Evolutionary conservation across 1,140 invertebrate genomes (phyloP).

Genomic region (Lordiphosa clarofinis): DNA sequence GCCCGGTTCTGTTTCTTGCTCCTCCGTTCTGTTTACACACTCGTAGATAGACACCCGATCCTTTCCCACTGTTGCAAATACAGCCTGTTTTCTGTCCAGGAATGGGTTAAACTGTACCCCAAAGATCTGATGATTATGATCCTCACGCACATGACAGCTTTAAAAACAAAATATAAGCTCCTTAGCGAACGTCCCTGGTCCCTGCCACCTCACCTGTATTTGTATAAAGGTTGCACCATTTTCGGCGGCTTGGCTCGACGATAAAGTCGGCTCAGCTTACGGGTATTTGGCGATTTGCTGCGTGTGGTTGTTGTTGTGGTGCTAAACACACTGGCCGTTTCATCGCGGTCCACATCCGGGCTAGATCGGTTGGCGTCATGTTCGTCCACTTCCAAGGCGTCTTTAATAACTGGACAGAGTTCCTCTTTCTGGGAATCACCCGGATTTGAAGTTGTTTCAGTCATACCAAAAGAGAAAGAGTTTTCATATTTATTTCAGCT

Average conservation of each 20-base stretch:
- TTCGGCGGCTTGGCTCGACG: conserved; percentile 82
- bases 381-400: conserved; percentile 26
- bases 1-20: conserved; percentile 81
- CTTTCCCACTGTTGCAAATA: conserved; percentile 96
- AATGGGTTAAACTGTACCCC: conserved; percentile 96
- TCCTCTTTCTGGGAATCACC: conserved; percentile 10
- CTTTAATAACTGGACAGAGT: conserved; percentile 7
- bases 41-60: conserved; percentile 97
- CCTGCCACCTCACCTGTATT: conserved; percentile 83
- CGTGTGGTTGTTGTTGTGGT: conserved; percentile 91
- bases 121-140: conserved; percentile 96
- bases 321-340: conserved; percentile 91
- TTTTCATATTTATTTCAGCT: too few relatives aligned
- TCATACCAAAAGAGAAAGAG: too few relatives aligned
- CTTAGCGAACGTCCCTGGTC: too few relatives aligned
- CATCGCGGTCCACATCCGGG: conserved; percentile 80
- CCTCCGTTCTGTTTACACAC: conserved; percentile 81
- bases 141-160: conserved; percentile 92
- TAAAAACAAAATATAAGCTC: conserved; percentile 19
- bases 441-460: conserved; percentile 17
- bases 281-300: conserved; percentile 91
- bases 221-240: conserved; percentile 88
- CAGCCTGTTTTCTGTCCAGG: conserved; percentile 90
- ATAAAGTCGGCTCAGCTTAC: conserved; percentile 82
- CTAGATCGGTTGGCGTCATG: conserved; percentile 11